A percentile compares a stretch with the other conserved stretches of the same genome.
Conservation (phyloP, 2,113 vertebrate genomes). For the Otus sunia region DNA sequence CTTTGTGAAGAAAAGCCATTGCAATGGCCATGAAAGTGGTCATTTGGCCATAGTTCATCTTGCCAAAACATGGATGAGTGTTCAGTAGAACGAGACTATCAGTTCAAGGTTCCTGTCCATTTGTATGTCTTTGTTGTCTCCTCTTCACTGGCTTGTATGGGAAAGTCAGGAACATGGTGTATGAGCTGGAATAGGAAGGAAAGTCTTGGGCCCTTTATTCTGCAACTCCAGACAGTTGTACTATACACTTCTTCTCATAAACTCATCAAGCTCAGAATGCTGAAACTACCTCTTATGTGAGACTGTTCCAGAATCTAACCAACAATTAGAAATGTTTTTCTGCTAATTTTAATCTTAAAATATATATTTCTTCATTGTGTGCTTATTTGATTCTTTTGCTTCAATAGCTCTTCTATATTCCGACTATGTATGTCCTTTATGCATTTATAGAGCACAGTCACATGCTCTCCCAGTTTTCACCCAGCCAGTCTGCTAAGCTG, state of each 20-base stretch:
- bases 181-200: neutral
- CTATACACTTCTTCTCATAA: neutral
- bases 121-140: neutral
- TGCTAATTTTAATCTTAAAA: neutral
- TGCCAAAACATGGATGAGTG: neutral
- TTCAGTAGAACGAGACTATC: neutral
- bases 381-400: neutral
- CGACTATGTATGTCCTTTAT: conserved; percentile 6
- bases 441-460: conserved; percentile 13
- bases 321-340: neutral
- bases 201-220: neutral
- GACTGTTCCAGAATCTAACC: neutral
- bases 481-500: neutral
- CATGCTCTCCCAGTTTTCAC: neutral
- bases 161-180: neutral
- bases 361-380: neutral
- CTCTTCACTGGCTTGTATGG: rapidly evolving
- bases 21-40: neutral
- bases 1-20: neutral
- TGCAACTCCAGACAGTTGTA: neutral
- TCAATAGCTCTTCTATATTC: neutral
- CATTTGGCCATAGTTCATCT: neutral
- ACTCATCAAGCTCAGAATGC: neutral
- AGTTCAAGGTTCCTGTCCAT: neutral
- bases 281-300: neutral